Percentiles rank a stretch among this genome's conserved stretches.
These are phyloP conservation scores for Amblyopsis hoosieri DNA, from an alignment of 2,797 vertebrate genomes.

Conservation along the genomic window DNA sequence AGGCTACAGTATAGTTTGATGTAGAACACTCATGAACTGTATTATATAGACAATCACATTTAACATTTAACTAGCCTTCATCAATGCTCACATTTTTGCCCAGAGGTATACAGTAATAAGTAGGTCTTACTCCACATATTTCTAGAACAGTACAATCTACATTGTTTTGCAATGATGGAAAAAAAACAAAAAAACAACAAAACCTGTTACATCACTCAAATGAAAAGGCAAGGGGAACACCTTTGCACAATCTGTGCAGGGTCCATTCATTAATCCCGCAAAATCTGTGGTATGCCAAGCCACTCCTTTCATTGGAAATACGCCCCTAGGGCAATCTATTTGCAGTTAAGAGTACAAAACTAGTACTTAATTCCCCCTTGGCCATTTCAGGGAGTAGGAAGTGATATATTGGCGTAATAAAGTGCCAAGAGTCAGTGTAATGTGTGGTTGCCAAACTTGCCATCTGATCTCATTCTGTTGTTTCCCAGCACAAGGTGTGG, in stretches of 20 bases:
- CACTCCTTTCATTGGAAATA: constrained; percentile 21
- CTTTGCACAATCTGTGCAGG: constrained; percentile 15
- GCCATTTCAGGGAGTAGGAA: constrained; percentile 26
- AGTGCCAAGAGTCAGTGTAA: constrained; percentile 23
- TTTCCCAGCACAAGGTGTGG: constrained; percentile 17
- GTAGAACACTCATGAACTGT: too few relatives aligned
- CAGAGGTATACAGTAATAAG: not conserved
- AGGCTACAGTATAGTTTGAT: too few relatives aligned
- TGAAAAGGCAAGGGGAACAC: constrained; percentile 17
- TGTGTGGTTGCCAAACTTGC: constrained; percentile 19
- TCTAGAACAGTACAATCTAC: not conserved
- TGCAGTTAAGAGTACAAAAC: constrained; percentile 23
- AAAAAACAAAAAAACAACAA: not conserved
- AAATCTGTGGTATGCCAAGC: constrained; percentile 9
- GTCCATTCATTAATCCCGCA: constrained; percentile 21
- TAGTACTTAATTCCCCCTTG: constrained; percentile 33
- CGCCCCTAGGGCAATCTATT: constrained; percentile 7
- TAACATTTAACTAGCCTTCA: constrained; percentile 5
- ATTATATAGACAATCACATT: not conserved
- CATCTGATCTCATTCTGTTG: constrained; percentile 36
- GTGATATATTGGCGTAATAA: constrained; percentile 38
- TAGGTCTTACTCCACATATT: not conserved
- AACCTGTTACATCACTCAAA: constrained; percentile 12
- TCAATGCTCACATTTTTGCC: not conserved
- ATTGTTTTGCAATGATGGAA: constrained; percentile 17